A percentile compares a stretch with the other conserved stretches of the same genome.
phyloP scores from a whole-genome alignment of 2,113 vertebrate species.

The Suricata suricatta region DNA sequence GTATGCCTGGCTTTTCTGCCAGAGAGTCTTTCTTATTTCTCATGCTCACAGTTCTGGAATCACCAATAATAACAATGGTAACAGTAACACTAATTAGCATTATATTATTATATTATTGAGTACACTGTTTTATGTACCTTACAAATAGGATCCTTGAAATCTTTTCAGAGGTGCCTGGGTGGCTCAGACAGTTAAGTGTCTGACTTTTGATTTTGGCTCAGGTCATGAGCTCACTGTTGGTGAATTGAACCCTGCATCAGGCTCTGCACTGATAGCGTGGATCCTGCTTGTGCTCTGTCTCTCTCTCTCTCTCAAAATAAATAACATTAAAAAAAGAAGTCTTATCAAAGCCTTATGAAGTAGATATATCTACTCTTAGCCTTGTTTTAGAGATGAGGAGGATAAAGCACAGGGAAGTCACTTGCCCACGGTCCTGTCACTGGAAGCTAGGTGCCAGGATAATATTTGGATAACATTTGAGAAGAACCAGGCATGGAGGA shows the following conservation, averaged over 20 bases:
- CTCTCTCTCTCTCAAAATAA: too few species aligned
- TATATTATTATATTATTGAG: background rate
- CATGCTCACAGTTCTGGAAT: background rate
- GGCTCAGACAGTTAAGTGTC: too few species aligned
- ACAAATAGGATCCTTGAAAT: background rate
- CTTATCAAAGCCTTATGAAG: background rate
- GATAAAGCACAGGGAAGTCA: background rate
- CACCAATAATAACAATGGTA: background rate
- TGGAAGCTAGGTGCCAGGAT: background rate
- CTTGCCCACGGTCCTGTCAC: background rate
- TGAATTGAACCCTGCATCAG: too few species aligned
- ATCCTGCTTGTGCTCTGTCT: too few species aligned
- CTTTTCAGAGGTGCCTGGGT: background rate
- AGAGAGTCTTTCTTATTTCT: background rate
- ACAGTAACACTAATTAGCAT: background rate
- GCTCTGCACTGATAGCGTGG: too few species aligned
- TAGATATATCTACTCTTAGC: background rate
- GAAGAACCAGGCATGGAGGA: background rate
- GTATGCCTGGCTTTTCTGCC: background rate
- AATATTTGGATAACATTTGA: background rate
- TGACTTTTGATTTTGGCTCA: too few species aligned
- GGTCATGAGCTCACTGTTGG: too few species aligned
- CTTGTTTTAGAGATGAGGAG: background rate
- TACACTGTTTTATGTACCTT: background rate
- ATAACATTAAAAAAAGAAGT: background rate